Conservation (phyloP, 2,797 vertebrate species). For the Darevskia mixta region DNA sequence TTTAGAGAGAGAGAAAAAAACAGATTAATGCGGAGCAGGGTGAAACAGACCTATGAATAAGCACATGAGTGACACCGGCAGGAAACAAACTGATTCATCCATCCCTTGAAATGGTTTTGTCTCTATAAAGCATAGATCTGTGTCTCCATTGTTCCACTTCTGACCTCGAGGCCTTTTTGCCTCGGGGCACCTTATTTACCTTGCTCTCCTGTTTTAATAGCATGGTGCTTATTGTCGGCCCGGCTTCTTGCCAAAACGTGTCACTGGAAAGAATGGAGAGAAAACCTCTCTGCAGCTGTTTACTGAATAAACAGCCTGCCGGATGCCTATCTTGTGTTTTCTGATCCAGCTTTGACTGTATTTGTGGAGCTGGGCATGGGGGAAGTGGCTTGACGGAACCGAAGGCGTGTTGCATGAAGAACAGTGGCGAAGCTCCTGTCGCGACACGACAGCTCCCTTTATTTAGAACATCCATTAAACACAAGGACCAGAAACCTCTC, state of each 20-base stretch:
- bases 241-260: not conserved
- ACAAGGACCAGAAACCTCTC: no score
- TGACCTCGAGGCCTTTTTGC: not conserved
- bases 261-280: not conserved
- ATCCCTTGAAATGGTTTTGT: not conserved
- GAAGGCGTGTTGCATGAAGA: no score
- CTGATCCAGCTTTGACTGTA: not conserved
- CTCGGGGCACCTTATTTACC: not conserved
- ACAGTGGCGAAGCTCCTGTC: no score
- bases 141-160: not conserved
- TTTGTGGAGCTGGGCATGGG: slow-evolving; percentile 19
- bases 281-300: not conserved
- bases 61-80: no score
- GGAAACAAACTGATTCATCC: no score
- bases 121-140: not conserved
- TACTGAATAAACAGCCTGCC: not conserved
- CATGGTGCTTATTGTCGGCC: not conserved
- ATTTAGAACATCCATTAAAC: no score
- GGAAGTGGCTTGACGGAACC: not conserved
- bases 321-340: not conserved
- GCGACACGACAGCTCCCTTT: no score
- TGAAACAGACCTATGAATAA: no score
- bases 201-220: not conserved
- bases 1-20: no score
- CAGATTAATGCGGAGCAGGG: no score